Base-by-base conservation (phyloP, 2,113 vertebrate species). In the Tragelaphus buxtoni region DNA sequence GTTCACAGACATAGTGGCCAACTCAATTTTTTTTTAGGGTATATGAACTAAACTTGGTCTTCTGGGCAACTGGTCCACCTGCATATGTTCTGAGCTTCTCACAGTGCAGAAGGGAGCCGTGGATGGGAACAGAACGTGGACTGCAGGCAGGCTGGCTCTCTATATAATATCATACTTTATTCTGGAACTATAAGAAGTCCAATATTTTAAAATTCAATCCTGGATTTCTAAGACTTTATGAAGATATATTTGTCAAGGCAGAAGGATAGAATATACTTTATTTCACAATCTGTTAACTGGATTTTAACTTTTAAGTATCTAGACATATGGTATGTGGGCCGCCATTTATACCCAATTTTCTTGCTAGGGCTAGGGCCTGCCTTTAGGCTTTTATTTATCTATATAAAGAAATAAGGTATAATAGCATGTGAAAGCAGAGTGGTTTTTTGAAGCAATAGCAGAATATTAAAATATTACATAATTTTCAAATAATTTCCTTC, bases 301-400 rank as follows among this genome's bases (percentile, higher is more conserved):
- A 80, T 79, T 88, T 90, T 51, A 92, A 89, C 28, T 93, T 80
- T 92, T 89, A 76, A 74, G n/a, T 89, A 72, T 85, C 93, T 89
- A 81, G 22, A 65, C 93, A 95, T 91, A 91, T 55, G 93, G 60
- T 76, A 88, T 93, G 69, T 95, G 95, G 96, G 90, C 18, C n/a
- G 17, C n/a, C 63, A 58, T 93, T 93, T 76, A 16, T 69, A 69
- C 32, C 22, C 55, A 86, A 65, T 11, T 17, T 93, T 88, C 77
- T n/a, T 81, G 49, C n/a, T 61, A 88, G 55, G 49, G 49, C 74
- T 76, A 90, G 4, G 16, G 86, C 10, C 39, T 95, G 53, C 26
- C 63, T 88, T 83, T n/a, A 88, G 39, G 28, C 24, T 42, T 93
- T 91, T 91, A 81, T 88, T 91, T 96, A 60, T 93, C 56, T 90